Percentiles rank a stretch among this genome's conserved stretches.
phyloP scores from a whole-genome alignment of 2,113 vertebrate species.

The Labeo catla region DNA sequence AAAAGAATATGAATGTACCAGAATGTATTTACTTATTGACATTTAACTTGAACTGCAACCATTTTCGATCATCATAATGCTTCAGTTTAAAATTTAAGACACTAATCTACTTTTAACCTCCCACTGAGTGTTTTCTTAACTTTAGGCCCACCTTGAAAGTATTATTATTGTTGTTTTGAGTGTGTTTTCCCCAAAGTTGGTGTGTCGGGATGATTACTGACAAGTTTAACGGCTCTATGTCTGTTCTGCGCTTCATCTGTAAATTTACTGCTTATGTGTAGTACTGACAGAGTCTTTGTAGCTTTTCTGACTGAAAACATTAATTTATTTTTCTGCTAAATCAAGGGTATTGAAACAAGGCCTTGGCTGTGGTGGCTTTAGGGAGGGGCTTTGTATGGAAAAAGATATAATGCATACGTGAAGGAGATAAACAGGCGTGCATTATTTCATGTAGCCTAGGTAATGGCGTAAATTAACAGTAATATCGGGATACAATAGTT shows the following conservation, averaged over 20 bases:
- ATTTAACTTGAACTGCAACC: constrained; percentile 10
- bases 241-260: constrained; percentile 66
- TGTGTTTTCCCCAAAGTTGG: constrained; percentile 8
- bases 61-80: background rate
- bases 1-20: constrained; percentile 28
- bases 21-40: constrained; percentile 45
- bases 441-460: constrained; percentile 61
- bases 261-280: constrained; percentile 68
- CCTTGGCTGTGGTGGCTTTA: constrained; percentile 5
- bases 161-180: constrained; percentile 29
- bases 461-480: constrained; percentile 63
- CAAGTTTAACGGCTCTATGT: constrained; percentile 49
- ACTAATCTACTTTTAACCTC: constrained; percentile 10
- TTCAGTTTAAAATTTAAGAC: constrained; percentile 28
- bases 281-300: constrained; percentile 70
- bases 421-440: constrained; percentile 49
- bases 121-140: background rate
- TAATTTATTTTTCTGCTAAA: constrained; percentile 70
- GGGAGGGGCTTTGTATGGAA: constrained; percentile 30
- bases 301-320: constrained; percentile 68
- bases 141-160: constrained; percentile 19
- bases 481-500: constrained; percentile 67
- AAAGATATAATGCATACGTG: constrained; percentile 29
- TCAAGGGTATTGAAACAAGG: constrained; percentile 21
- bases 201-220: background rate